phyloP scores from a whole-genome alignment of 2,113 vertebrate species.

The Mugil cephalus region DNA sequence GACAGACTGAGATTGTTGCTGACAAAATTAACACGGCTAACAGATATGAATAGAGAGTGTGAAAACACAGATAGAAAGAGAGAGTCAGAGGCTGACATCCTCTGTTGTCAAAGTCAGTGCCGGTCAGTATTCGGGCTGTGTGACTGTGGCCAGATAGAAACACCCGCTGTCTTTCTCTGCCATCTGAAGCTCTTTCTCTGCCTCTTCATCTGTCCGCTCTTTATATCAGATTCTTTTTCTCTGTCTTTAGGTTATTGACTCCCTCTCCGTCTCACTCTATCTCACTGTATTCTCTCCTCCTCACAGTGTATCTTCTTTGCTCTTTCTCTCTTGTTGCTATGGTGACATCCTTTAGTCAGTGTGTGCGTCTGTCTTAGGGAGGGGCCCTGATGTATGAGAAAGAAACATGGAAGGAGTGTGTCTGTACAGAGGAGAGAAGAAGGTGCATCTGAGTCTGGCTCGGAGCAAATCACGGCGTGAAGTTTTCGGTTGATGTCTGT shows the following conservation, averaged over 20 bases:
- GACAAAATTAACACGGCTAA: conserved; percentile 54
- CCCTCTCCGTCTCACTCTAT: conserved; percentile 55
- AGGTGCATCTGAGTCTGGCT: conserved; percentile 27
- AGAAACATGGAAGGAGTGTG: conserved; percentile 44
- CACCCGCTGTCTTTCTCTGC: conserved; percentile 65
- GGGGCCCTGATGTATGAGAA: conserved; percentile 72
- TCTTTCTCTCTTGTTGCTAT: conserved; percentile 79
- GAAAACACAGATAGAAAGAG: conserved; percentile 44
- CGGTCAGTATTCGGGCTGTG: conserved; percentile 62
- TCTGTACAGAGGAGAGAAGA: conserved; percentile 25
- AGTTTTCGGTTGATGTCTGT: conserved; percentile 4
- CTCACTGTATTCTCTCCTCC: conserved; percentile 59
- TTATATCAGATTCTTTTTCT: conserved; percentile 66
- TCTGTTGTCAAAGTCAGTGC: conserved; percentile 65
- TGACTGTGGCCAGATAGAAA: conserved; percentile 59
- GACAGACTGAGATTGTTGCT: conserved; percentile 67
- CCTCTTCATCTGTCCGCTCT: conserved; percentile 72
- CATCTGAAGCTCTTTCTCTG: conserved; percentile 72
- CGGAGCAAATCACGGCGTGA: neutral
- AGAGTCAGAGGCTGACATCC: conserved; percentile 58
- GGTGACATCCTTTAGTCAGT: conserved; percentile 75
- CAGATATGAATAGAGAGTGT: conserved; percentile 69
- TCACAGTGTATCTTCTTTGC: conserved; percentile 65
- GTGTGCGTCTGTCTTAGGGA: conserved; percentile 72
- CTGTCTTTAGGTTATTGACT: conserved; percentile 73